phyloP scores from a whole-genome alignment of 2,113 vertebrate genomes.

The Pelecanoides urinatrix region DNA sequence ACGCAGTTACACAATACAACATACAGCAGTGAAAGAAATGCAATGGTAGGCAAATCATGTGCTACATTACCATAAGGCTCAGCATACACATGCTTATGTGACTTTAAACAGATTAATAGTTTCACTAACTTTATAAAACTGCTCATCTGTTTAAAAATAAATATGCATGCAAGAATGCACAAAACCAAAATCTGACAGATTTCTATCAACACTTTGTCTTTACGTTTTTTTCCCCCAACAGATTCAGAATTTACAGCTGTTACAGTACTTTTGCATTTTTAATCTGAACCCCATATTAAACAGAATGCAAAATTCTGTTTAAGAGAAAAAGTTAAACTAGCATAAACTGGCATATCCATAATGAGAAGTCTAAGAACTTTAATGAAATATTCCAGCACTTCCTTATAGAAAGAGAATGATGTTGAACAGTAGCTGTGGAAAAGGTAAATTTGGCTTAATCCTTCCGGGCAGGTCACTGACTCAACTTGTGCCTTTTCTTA shows the following conservation, averaged over 20 bases:
- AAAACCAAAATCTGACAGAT: neutral
- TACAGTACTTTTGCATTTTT: neutral
- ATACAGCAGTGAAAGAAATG: neutral
- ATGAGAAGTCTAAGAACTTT: neutral
- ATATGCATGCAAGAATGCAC: neutral
- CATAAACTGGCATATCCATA: neutral
- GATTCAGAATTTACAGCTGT: neutral
- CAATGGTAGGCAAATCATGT: neutral
- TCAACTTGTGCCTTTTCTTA: neutral
- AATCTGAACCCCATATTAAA: neutral
- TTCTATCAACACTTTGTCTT: neutral
- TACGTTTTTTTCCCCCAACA: fast-evolving
- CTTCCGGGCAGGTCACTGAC: neutral
- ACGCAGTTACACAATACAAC: too few species aligned
- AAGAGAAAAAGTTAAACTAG: neutral
- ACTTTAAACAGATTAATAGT: neutral
- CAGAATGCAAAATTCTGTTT: neutral
- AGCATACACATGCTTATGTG: neutral
- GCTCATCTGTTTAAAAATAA: neutral
- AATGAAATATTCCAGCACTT: neutral
- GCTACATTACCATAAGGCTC: neutral
- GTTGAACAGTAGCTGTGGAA: neutral
- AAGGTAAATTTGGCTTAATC: neutral
- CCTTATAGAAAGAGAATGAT: neutral
- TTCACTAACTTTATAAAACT: neutral